Percentiles rank a stretch among this genome's conserved stretches.
Evolutionary conservation across 2,113 vertebrate genomes (phyloP).

Genomic region (Myanophis thanlyinensis): DNA sequence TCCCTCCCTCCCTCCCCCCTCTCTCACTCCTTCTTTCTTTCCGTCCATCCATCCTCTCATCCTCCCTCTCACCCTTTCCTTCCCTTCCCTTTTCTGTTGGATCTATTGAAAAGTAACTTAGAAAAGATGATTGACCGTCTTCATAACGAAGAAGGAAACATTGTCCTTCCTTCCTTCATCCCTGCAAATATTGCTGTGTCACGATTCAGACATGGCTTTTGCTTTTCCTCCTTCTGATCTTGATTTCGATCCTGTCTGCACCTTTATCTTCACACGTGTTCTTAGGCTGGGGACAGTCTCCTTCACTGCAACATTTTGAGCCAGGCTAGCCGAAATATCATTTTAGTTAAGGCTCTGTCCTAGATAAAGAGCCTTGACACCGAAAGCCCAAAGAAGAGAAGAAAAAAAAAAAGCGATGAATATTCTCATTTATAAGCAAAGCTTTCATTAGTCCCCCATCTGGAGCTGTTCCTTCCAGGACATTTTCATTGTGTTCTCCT

Average conservation of each 20-base stretch:
- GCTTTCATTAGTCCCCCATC: constrained; percentile 48
- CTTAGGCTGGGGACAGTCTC: constrained; percentile 52
- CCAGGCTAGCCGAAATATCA: constrained; percentile 61
- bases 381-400: constrained; percentile 63
- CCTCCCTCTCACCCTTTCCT: too few species aligned
- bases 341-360: constrained; percentile 60
- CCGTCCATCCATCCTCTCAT: too few species aligned
- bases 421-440: constrained; percentile 68
- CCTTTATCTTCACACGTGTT: constrained; percentile 70
- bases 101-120: not conserved
- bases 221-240: constrained; percentile 25
- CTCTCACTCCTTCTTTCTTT: fast-evolving
- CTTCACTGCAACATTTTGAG: constrained; percentile 73
- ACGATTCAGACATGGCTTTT: not conserved
- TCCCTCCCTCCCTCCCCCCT: fast-evolving
- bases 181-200: not conserved
- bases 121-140: not conserved
- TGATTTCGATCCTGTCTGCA: constrained; percentile 53
- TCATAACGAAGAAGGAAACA: not conserved
- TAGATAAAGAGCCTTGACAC: constrained; percentile 69
- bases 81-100: too few species aligned
- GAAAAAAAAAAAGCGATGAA: constrained; percentile 58
- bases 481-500: constrained; percentile 40
- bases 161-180: not conserved
- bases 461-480: constrained; percentile 55